Conservation (phyloP, 2,113 vertebrate species). For the Rhegmatorhina hoffmannsi region DNA sequence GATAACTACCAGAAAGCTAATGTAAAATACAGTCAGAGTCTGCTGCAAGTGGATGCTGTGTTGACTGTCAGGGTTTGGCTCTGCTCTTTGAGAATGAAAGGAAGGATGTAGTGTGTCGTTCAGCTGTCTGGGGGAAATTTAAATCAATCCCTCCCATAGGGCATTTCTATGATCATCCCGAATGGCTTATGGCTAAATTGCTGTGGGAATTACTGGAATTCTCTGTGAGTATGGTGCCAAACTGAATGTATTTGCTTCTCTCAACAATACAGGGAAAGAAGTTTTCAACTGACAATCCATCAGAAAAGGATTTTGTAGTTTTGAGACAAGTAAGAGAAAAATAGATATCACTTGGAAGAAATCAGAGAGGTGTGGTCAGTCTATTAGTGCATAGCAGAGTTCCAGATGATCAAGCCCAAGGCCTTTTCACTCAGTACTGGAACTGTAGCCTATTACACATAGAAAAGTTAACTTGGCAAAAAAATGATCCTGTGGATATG, state of each 20-base stretch:
- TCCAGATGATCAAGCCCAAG: neutral
- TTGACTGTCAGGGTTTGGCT: neutral
- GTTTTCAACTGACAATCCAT: constrained; percentile 2
- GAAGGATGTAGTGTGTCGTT: neutral
- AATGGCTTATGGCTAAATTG: neutral
- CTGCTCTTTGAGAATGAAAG: neutral
- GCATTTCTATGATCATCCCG: neutral
- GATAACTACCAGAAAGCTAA: neutral
- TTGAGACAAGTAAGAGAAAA: neutral
- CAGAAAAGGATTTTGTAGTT: neutral
- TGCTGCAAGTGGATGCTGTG: neutral
- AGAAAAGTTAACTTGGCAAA: constrained; percentile 34
- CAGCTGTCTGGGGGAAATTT: neutral
- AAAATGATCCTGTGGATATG: neutral
- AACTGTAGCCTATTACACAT: constrained; percentile 1
- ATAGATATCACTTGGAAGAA: neutral
- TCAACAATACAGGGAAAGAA: neutral
- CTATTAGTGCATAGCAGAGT: neutral
- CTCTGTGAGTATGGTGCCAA: neutral
- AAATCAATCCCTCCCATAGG: neutral
- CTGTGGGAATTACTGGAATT: neutral
- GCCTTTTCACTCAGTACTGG: neutral
- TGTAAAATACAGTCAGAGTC: neutral
- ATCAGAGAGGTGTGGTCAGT: neutral
- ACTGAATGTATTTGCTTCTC: neutral